Evolutionary conservation across 2,797 vertebrate genomes (phyloP).

Genomic region (Ctenochaetus hawaiiensis): DNA sequence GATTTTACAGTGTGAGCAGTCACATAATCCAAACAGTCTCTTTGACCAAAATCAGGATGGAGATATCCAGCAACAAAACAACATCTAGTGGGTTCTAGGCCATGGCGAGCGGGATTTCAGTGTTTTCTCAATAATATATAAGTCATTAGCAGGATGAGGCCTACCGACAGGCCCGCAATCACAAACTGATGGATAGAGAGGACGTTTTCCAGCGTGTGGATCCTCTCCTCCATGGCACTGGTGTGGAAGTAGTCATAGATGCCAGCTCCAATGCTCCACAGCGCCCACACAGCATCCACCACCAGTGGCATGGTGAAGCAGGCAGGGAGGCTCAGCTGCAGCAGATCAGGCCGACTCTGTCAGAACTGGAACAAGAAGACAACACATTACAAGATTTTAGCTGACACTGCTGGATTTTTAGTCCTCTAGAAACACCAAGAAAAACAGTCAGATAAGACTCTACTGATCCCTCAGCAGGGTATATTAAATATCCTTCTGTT

Average conservation of each 20-base stretch:
- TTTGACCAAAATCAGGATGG: background rate
- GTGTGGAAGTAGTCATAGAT: constrained; percentile 88
- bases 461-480: no score
- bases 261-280: constrained; percentile 86
- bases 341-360: constrained; percentile 18
- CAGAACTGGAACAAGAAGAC: constrained; percentile 33
- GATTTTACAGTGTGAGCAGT: constrained; percentile 2
- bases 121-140: constrained; percentile 86
- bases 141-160: constrained; percentile 83
- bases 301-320: constrained; percentile 79
- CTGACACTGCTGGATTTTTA: background rate
- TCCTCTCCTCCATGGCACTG: constrained; percentile 87
- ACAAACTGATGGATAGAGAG: constrained; percentile 85
- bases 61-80: background rate
- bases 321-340: constrained; percentile 22
- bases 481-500: background rate
- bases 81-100: background rate
- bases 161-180: constrained; percentile 80
- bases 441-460: no score
- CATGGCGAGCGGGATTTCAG: constrained; percentile 52
- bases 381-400: background rate
- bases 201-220: constrained; percentile 84
- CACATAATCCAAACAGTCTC: background rate
- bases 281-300: constrained; percentile 84
- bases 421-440: background rate